A percentile compares a stretch with the other conserved stretches of the same genome.
Evolutionary conservation across 2,888 invertebrate genomes (phyloP).

Genomic region (Epinotia nisella): DNA sequence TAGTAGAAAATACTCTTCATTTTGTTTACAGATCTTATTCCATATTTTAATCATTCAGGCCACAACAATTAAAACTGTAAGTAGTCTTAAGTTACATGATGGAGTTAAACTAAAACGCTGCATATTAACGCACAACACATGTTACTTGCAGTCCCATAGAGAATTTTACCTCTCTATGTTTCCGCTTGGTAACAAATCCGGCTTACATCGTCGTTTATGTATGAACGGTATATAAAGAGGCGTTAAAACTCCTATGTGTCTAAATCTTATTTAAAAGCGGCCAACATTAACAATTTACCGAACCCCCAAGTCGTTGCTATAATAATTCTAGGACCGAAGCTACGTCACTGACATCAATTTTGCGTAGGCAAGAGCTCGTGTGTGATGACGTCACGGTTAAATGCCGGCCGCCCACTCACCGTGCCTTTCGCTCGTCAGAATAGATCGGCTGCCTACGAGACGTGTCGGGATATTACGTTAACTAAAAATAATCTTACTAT

Average conservation of each 20-base stretch:
- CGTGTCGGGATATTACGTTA: constrained; percentile 10
- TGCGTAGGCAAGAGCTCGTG: constrained; percentile 71
- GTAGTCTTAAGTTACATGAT: too few species aligned
- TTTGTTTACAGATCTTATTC: not conserved
- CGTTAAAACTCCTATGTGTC: not conserved
- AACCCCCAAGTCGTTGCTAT: not conserved
- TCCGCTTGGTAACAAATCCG: not conserved
- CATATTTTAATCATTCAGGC: too few species aligned
- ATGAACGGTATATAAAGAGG: not conserved
- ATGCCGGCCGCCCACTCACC: constrained; percentile 59
- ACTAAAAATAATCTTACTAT: not conserved
- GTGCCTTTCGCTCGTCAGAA: constrained; percentile 46
- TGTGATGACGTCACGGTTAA: constrained; percentile 78
- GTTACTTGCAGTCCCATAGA: not conserved
- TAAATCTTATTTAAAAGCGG: not conserved
- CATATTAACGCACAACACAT: too few species aligned
- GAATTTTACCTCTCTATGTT: not conserved
- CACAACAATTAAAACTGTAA: too few species aligned
- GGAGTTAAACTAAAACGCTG: too few species aligned
- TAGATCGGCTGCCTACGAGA: constrained; percentile 29
- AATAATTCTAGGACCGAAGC: constrained; percentile 63
- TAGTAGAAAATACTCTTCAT: too few species aligned
- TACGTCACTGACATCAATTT: constrained; percentile 62
- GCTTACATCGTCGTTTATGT: not conserved
- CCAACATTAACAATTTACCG: not conserved